phyloP scores from a whole-genome alignment of 2,797 vertebrate genomes.

The Acrossocheilus fasciatus region DNA sequence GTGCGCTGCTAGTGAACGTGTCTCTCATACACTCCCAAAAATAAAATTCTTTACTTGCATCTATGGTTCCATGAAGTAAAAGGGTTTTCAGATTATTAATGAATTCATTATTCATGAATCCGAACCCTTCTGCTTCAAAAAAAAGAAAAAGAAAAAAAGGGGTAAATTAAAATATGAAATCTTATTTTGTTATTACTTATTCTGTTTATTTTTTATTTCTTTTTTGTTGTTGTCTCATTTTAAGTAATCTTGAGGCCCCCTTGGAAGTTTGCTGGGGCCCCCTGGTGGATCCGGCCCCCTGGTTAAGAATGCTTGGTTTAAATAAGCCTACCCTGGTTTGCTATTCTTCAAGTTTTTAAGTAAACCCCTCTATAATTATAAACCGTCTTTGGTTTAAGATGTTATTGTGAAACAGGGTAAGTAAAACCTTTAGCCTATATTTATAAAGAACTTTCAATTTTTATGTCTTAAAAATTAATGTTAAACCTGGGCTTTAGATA shows the following conservation, averaged over 20 bases:
- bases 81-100: background rate
- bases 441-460: background rate
- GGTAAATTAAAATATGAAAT: background rate
- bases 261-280: constrained; percentile 3
- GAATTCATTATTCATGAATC: background rate
- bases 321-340: background rate
- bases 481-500: background rate
- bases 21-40: background rate
- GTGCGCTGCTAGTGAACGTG: background rate
- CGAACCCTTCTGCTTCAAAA: background rate
- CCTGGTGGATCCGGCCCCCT: background rate
- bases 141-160: background rate
- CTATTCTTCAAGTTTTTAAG: background rate
- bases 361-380: background rate
- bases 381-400: background rate
- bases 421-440: background rate
- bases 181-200: background rate
- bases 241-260: background rate
- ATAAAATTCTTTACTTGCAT: background rate
- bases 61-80: background rate
- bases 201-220: background rate
- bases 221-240: background rate
- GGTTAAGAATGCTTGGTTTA: background rate
- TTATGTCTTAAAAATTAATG: background rate
- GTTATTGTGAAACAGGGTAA: background rate